Evolutionary conservation across 2,888 invertebrate species (phyloP).

Genomic region (Branchellion lobata): DNA sequence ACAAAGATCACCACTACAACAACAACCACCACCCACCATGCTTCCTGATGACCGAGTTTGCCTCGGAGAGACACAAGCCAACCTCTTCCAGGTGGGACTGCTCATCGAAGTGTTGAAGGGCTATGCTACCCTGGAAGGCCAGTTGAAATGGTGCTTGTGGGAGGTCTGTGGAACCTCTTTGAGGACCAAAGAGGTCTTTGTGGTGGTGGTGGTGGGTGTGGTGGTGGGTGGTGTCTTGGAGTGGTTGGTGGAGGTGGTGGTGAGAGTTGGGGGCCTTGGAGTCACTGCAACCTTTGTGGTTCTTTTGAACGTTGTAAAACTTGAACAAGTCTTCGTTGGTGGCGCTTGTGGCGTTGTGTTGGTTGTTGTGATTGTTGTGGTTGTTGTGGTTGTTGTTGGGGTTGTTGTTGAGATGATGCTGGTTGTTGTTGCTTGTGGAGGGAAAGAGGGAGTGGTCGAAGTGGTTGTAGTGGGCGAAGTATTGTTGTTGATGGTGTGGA

Average conservation of each 20-base stretch:
- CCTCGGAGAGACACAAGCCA: constrained; percentile 36
- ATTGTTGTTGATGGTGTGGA: constrained; percentile 31
- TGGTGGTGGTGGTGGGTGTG: background rate
- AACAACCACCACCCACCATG: constrained; percentile 34
- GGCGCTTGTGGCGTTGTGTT: no score
- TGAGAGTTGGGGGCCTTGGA: no score
- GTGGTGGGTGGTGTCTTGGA: background rate
- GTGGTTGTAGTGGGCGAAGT: constrained; percentile 19
- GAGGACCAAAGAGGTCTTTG: background rate
- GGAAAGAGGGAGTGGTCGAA: background rate
- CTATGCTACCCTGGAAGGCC: constrained; percentile 13
- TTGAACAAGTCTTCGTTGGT: constrained; percentile 25
- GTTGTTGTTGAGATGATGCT: constrained; percentile 24
- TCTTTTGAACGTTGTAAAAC: constrained; percentile 17
- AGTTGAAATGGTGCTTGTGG: background rate
- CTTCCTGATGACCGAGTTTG: constrained; percentile 41
- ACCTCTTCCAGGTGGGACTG: constrained; percentile 37
- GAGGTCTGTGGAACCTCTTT: background rate
- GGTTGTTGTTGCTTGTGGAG: background rate
- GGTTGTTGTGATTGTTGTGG: constrained; percentile 2
- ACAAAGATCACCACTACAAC: no score
- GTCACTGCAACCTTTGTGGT: background rate
- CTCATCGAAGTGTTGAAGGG: constrained; percentile 10
- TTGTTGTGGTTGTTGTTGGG: background rate
- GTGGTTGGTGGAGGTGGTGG: background rate